Conservation (phyloP, 2,888 invertebrate species). For the Epirrhoe alternata region DNA sequence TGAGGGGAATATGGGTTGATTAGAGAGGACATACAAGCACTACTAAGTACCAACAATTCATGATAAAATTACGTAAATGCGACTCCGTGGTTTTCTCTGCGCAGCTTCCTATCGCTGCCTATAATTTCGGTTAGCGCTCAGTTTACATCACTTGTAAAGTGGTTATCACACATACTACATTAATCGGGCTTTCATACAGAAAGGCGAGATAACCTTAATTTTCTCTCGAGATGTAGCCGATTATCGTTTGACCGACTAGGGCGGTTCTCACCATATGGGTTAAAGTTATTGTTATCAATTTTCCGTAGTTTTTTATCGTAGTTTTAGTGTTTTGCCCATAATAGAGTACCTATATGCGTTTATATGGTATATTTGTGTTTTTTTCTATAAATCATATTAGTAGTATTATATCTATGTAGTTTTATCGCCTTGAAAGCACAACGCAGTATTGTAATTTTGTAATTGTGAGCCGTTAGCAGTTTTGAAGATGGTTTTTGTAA, state of each 20-base stretch:
- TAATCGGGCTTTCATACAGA: constrained; percentile 61
- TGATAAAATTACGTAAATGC: constrained; percentile 17
- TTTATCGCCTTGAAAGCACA: constrained; percentile 62
- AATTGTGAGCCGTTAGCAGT: constrained; percentile 43
- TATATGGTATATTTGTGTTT: constrained; percentile 5
- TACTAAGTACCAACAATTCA: not conserved
- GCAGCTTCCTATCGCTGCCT: constrained; percentile 61
- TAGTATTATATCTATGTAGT: constrained; percentile 43
- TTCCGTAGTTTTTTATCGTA: constrained; percentile 44
- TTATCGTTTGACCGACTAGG: constrained; percentile 71
- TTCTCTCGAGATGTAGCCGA: constrained; percentile 79
- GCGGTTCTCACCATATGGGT: constrained; percentile 65
- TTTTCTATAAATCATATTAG: constrained; percentile 29
- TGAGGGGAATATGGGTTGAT: not conserved
- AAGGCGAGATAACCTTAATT: constrained; percentile 55
- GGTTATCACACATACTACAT: constrained; percentile 71
- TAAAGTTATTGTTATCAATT: constrained; percentile 42
- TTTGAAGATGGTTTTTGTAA: constrained; percentile 73
- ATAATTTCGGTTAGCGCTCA: constrained; percentile 78
- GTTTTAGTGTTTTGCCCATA: constrained; percentile 46
- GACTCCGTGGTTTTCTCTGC: constrained; percentile 60
- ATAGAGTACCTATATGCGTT: constrained; percentile 11
- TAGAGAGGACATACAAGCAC: not conserved
- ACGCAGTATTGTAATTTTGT: constrained; percentile 66
- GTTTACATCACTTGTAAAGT: constrained; percentile 72